A percentile compares a stretch with the other conserved stretches of the same genome.
phyloP scores from a whole-genome alignment of 2,888 invertebrate species.

The Phorcus lineatus region DNA sequence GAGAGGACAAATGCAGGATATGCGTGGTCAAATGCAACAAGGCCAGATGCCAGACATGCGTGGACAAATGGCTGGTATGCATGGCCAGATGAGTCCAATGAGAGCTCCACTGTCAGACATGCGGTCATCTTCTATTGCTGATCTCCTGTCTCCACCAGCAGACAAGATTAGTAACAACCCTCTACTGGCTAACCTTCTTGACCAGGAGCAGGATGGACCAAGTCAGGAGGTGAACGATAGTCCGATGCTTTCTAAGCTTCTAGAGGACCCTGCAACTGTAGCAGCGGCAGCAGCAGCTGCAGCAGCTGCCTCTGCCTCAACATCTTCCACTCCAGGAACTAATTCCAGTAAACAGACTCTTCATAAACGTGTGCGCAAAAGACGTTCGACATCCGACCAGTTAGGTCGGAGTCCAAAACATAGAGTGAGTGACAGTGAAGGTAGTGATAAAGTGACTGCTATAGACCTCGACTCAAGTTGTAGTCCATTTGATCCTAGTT shows the following conservation, averaged over 20 bases:
- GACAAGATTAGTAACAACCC: constrained; percentile 64
- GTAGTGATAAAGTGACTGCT: constrained; percentile 47
- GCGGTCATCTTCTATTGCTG: neutral
- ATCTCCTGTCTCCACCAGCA: constrained; percentile 23
- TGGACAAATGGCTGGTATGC: neutral
- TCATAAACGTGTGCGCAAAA: constrained; percentile 55
- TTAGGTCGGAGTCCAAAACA: constrained; percentile 73
- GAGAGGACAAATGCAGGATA: neutral
- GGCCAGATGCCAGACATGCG: neutral
- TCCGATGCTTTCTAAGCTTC: constrained; percentile 69
- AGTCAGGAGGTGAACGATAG: constrained; percentile 47
- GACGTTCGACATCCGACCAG: constrained; percentile 65
- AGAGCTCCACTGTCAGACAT: constrained; percentile 20
- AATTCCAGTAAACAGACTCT: constrained; percentile 27
- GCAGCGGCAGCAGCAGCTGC: constrained; percentile 38
- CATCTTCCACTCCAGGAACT: neutral
- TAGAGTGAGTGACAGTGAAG: constrained; percentile 56
- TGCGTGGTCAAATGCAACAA: constrained; percentile 15
- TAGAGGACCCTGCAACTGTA: constrained; percentile 62
- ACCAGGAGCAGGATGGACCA: constrained; percentile 46
- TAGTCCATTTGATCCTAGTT: constrained; percentile 38
- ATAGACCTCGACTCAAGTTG: constrained; percentile 39
- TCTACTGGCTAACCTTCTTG: constrained; percentile 70
- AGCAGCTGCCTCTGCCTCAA: constrained; percentile 14
- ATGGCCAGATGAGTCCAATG: neutral